Conservation (phyloP, 1,140 invertebrate species). For the Tenebrio molitor region DNA sequence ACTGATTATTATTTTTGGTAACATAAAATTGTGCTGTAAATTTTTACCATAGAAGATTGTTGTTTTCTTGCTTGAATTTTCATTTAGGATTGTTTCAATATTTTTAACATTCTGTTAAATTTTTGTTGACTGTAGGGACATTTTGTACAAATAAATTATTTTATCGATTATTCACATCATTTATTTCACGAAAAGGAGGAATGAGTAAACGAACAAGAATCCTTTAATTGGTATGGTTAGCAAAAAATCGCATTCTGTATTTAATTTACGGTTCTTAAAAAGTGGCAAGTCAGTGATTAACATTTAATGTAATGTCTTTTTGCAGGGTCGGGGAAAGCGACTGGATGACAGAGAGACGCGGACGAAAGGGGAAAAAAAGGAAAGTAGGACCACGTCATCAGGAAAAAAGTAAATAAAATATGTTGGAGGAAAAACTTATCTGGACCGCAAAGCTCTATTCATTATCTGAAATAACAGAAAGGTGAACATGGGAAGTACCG, state of each 20-base stretch:
- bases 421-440: background rate
- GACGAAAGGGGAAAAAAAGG: background rate
- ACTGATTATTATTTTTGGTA: too few species aligned
- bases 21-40: too few species aligned
- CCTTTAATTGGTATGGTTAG: too few species aligned
- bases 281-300: conserved; percentile 8
- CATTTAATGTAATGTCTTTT: conserved; percentile 20
- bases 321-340: background rate
- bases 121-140: too few species aligned
- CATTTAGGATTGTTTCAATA: too few species aligned
- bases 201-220: background rate
- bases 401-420: conserved; percentile 7
- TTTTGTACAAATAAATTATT: too few species aligned
- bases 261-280: conserved; percentile 20
- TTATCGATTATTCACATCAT: too few species aligned
- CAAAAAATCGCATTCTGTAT: conserved; percentile 3
- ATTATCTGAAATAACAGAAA: conserved; percentile 9
- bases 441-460: background rate
- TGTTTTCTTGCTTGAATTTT: too few species aligned
- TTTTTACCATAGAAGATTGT: too few species aligned
- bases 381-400: background rate
- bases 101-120: too few species aligned
- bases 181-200: too few species aligned
- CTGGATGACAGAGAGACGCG: background rate
- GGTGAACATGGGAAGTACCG: conserved; percentile 38